These are phyloP conservation scores for Leptoteleia sp. DNA, from an alignment of 1,140 invertebrate species.

Conservation along the genomic window DNA sequence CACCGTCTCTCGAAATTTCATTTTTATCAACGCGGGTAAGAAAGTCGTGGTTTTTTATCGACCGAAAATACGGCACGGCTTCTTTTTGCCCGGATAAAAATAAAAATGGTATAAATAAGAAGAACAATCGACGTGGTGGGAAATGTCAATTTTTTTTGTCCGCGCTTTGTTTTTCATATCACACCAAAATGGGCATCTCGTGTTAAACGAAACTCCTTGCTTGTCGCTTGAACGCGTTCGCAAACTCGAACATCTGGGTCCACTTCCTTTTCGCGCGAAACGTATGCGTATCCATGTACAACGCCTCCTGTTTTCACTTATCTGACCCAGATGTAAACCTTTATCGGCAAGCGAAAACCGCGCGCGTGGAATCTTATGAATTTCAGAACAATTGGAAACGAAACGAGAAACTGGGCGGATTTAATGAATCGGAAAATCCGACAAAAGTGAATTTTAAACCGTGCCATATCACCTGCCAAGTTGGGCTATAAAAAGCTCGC, in stretches of 20 bases:
- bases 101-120: too few species aligned
- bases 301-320: conserved; percentile 69
- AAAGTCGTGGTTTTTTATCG: conserved; percentile 7
- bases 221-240: conserved; percentile 57
- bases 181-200: conserved; percentile 57
- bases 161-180: conserved; percentile 27
- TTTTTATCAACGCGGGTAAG: neutral
- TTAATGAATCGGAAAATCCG: conserved; percentile 28
- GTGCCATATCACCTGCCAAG: neutral
- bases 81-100: conserved; percentile 8
- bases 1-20: neutral
- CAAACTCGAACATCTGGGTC: conserved; percentile 63
- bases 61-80: neutral
- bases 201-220: conserved; percentile 57
- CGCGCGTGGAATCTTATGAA: conserved; percentile 53
- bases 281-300: conserved; percentile 67
- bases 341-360: conserved; percentile 61
- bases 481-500: neutral
- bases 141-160: conserved; percentile 14
- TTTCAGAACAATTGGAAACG: conserved; percentile 47
- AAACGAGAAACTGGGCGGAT: conserved; percentile 37
- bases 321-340: conserved; percentile 66
- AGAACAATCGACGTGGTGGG: too few species aligned
- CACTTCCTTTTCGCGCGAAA: conserved; percentile 61
- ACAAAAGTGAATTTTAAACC: conserved; percentile 60